Evolutionary conservation across 2,113 vertebrate genomes (phyloP), one percentile per base, ranked within the genome.

Genomic region (Salvelinus sp.): DNA sequence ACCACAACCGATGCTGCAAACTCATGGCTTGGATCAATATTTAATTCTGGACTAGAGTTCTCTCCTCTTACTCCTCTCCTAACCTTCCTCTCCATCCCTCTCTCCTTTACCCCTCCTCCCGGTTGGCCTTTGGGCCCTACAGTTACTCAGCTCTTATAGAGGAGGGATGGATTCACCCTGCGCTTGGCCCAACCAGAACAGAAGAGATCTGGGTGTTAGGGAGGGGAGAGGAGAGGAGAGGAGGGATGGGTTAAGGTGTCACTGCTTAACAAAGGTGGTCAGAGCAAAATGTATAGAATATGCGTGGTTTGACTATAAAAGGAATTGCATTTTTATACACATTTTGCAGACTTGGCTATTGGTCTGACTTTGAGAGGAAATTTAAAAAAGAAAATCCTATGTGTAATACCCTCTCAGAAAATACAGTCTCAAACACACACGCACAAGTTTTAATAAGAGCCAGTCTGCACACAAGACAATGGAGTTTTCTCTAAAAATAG

Each of bases 401-500:
- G 33, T 33, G 33, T 33, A 33, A 6, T 6, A 33, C 33, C 33
- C 6, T 33, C 30, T 33, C 30, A 33, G 33, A 33, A 33, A 33
- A 33, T 33, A 33, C 33, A 33, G 33, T 33, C 33, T 20, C 7
- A 66, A 22, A 74, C 60, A 64, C 72, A 47, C 75, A 76, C 14
- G 57, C 74, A 73, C 72, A 78, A 30, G 66, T 68, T 68, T 68
- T 20, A 47, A 81, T 69, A 76, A 62, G 71, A 28, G 14, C 3
- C 65, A 18, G 13, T 27, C 22, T 27, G 74, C 23, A 48, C 77
- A 63, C 60, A 20, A 20, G 9, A 81, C 66, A 33, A 30, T 13
- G 81, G 74, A 77, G 77, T 83, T 44, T 77, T 57, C 78, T 87
- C 85, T 85, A 88, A 88, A 91, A 86, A 85, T 89, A 88, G 85